phyloP scores from a whole-genome alignment of 2,113 vertebrate species.

The Calidris pugnax region DNA sequence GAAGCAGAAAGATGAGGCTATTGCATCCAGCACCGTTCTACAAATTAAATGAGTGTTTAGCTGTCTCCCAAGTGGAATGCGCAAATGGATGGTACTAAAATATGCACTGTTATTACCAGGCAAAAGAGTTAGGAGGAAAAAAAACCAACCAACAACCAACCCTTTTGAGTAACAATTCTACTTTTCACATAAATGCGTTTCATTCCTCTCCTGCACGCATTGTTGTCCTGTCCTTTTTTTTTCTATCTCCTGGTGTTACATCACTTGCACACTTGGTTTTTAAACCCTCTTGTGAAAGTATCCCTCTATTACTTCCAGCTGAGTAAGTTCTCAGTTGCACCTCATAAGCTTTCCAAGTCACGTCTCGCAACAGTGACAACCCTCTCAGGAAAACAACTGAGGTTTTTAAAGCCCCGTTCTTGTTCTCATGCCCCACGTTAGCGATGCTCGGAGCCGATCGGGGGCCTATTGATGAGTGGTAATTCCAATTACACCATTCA shows the following conservation, averaged over 20 bases:
- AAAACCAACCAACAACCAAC: not conserved
- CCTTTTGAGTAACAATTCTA: not conserved
- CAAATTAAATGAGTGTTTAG: slow-evolving; percentile 40
- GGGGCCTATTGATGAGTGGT: not conserved
- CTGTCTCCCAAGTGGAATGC: not conserved
- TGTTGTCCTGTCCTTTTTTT: not conserved
- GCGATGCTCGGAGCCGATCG: not conserved
- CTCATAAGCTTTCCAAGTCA: slow-evolving; percentile 62
- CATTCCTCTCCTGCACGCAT: not conserved
- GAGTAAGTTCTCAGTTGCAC: slow-evolving; percentile 63
- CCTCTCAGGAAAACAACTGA: slow-evolving; percentile 35
- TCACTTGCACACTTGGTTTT: slow-evolving; percentile 45
- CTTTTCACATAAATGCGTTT: not conserved
- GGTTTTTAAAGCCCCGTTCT: not conserved
- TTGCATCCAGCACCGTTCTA: not conserved
- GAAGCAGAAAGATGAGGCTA: not conserved
- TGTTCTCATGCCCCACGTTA: not conserved
- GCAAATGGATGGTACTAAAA: slow-evolving; percentile 26
- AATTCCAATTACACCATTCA: not conserved
- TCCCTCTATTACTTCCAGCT: slow-evolving; percentile 56
- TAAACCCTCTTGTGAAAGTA: slow-evolving; percentile 43
- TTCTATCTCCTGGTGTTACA: not conserved
- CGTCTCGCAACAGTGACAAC: slow-evolving; percentile 40
- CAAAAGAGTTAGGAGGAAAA: not conserved
- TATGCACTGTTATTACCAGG: not conserved